Percentiles rank a stretch among this genome's conserved stretches.
phyloP scores from a whole-genome alignment of 2,797 vertebrate genomes.

The Remorina albescens region DNA sequence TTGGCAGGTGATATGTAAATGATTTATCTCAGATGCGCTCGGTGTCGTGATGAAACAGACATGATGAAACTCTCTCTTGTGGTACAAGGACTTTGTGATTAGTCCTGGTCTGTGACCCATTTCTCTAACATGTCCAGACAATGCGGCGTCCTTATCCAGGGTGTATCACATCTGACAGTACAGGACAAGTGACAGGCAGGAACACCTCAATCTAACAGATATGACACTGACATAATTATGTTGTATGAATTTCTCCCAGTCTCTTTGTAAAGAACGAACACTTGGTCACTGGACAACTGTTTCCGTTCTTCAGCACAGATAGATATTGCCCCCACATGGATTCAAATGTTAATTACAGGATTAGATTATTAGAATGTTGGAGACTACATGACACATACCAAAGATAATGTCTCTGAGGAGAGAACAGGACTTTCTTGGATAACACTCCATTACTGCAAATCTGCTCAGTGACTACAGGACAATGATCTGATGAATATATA shows the following conservation, averaged over 20 bases:
- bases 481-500: too few species aligned
- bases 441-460: too few species aligned
- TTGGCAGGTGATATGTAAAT: neutral
- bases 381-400: too few species aligned
- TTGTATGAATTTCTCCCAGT: neutral
- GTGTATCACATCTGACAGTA: constrained; percentile 22
- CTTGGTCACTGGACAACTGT: too few species aligned
- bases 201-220: constrained; percentile 12
- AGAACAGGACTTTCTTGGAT: too few species aligned
- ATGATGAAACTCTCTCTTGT: constrained; percentile 25
- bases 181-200: constrained; percentile 22
- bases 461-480: too few species aligned
- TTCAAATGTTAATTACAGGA: too few species aligned
- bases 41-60: constrained; percentile 1
- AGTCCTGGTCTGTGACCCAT: constrained; percentile 42
- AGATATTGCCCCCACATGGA: too few species aligned
- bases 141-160: constrained; percentile 8
- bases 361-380: too few species aligned
- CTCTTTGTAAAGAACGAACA: too few species aligned
- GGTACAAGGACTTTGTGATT: constrained; percentile 67
- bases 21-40: constrained; percentile 22
- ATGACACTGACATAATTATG: neutral
- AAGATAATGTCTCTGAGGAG: too few species aligned
- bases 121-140: constrained; percentile 42
- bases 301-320: too few species aligned